Base-by-base conservation (phyloP, 2,113 vertebrate species). In the Misgurnus mizolepis region DNA sequence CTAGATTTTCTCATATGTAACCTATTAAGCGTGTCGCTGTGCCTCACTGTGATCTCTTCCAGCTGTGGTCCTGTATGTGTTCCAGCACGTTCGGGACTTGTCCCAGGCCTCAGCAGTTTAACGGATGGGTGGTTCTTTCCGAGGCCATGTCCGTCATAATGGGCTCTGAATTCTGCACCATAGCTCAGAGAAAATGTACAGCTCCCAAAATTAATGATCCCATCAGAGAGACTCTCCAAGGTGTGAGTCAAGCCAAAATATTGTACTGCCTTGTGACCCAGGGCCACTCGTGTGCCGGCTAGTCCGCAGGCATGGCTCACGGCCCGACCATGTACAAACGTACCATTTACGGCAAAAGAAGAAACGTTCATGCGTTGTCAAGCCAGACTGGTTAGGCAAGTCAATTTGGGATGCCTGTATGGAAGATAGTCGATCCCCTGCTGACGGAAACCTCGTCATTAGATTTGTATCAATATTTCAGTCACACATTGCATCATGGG, bases 401-500 rank as follows among this genome's bases (percentile, higher is more conserved):
- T 6, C 50, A 60, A 62, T 62, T 49, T 62, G 17, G 56, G 40
- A 56, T 61, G 56, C 1, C 22, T 69, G 66, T 34, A 62, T 8
- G 17, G 68, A 10, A 76, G 66, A 39, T 67, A 47, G 50, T 27
- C 66, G 10, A 17, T 7, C 11, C 17, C 67, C 45, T 15, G 56
- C 80, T 81, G 79, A 75, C 47, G 8, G 47, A 69, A 66, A 47
- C 62, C 18, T 78, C 14, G n/a, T 81, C 64, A 78, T 74, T 69
- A 78, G 79, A 81, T 83, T 68, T 47, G n/a, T 83, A 76, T 76
- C 50, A 81, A 75, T 67, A 65, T 67, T 80, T 78, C 80, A 75
- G 69, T 83, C 80, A 76, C 65, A 76, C 64, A 68, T 73, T 78
- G 68, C 4, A 1, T 45, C 40, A 5, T 61, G 18, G 58, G 53